A percentile compares a stretch with the other conserved stretches of the same genome.
Evolutionary conservation across 2,113 vertebrate genomes (phyloP).

Genomic region (Caranx ignobilis): DNA sequence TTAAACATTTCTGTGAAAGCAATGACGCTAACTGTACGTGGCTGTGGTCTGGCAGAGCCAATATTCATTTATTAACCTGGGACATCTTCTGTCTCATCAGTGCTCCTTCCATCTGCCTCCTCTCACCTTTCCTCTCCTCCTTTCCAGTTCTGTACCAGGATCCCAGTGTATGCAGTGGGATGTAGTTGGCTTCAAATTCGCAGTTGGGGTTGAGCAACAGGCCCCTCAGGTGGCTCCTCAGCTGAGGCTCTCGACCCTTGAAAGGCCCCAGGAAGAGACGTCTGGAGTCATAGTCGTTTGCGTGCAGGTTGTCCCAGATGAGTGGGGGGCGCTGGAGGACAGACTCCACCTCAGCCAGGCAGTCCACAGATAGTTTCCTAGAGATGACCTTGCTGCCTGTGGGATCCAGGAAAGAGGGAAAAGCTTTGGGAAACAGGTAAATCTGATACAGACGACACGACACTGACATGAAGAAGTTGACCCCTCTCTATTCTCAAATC

Average conservation of each 20-base stretch:
- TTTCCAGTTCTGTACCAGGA: conserved; percentile 82
- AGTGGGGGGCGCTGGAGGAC: conserved; percentile 84
- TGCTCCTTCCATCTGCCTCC: background rate
- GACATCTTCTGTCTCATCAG: conserved; percentile 33
- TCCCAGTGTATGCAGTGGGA: conserved; percentile 88
- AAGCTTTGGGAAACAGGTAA: background rate
- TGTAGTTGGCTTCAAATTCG: conserved; percentile 91
- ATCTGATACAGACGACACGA: background rate
- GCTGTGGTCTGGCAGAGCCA: conserved; percentile 33
- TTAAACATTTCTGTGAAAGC: conserved; percentile 41
- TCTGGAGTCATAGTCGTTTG: conserved; percentile 91
- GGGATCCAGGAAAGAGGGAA: background rate
- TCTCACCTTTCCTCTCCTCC: conserved; percentile 76
- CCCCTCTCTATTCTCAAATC: too few relatives aligned
- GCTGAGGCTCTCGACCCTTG: conserved; percentile 84
- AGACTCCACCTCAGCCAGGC: conserved; percentile 85
- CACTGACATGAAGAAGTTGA: background rate
- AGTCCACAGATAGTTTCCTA: conserved; percentile 81
- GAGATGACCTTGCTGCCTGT: conserved; percentile 90
- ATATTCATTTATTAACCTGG: conserved; percentile 41
- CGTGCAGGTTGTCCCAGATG: conserved; percentile 92
- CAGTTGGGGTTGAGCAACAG: conserved; percentile 92
- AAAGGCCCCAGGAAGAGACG: conserved; percentile 91
- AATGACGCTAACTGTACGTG: background rate
- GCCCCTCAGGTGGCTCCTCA: conserved; percentile 81